Evolutionary conservation across 2,113 vertebrate genomes (phyloP), one percentile per base, ranked within the genome.

Genomic region (Spermophilus dauricus): DNA sequence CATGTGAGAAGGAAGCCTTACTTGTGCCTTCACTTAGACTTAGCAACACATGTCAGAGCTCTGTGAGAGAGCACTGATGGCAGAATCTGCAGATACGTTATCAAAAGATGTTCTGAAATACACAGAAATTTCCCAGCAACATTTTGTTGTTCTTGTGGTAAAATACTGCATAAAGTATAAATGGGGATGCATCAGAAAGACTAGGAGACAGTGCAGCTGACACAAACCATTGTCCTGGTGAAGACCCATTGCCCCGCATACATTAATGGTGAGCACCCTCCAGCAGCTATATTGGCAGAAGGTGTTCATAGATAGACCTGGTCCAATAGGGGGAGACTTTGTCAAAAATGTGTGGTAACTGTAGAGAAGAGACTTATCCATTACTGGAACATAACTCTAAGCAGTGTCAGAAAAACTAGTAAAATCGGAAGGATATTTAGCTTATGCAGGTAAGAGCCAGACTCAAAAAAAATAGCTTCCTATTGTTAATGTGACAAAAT

Each of bases 231-330:
- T 56, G 13, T 34, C 32, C 32, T 3, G 3, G 7, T 30, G 56
- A 48, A 86, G 37, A 78, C 16, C 4, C 24, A 56, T 0, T 28
- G 9, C 17, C 48, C 70, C 51, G 7, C 34, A 78, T 8, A 9
- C 1, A 0, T 11, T 61, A 30, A 9, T 26, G 24, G 53, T 11
- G 1, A 78, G 13, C 32, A 8, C 12, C 32, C 2, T 67, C 5
- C 1, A 13, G 56, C 20, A 63, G 37, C 45, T 69, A 91, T 48
- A 20, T 0, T n/a, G 24, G n/a, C 13, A 83, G 45, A 87, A 8
- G 24, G 17, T 8, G 12, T 17, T 58, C 11, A 1, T 8, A 30
- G 95, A 65, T 8, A 75, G 39, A 20, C 3, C n/a, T 84, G 26
- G 42, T 1, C 13, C 73, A 3, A 28, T 30, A 75, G 84, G 10